Percentiles rank a stretch among this genome's conserved stretches.
These are phyloP conservation scores for Phalacrocorax aristotelis DNA, from an alignment of 2,113 vertebrate genomes.

Conservation along the genomic window DNA sequence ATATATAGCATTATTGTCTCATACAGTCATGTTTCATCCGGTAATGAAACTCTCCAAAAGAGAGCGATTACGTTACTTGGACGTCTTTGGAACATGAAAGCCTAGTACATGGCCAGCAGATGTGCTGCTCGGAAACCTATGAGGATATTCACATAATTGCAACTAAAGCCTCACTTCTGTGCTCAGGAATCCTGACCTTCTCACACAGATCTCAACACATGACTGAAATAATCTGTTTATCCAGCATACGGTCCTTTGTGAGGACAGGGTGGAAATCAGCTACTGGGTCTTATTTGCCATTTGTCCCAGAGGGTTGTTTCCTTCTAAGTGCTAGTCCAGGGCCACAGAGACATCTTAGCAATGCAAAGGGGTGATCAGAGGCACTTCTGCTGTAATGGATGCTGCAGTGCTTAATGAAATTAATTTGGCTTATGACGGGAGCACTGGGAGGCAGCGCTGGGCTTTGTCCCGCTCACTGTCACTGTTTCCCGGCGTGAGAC, in stretches of 20 bases:
- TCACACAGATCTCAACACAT: constrained; percentile 26
- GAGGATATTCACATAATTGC: constrained; percentile 12
- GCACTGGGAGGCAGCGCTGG: neutral
- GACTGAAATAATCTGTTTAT: constrained; percentile 54
- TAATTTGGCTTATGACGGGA: neutral
- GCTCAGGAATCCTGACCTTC: constrained; percentile 36
- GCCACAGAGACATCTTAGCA: constrained; percentile 28
- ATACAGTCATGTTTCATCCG: neutral
- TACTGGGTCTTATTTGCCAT: neutral
- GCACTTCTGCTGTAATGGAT: constrained; percentile 31
- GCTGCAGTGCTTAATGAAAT: constrained; percentile 7
- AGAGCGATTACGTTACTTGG: neutral
- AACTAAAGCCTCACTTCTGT: neutral
- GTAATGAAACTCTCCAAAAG: neutral
- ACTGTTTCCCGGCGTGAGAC: neutral
- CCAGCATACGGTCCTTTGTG: constrained; percentile 16
- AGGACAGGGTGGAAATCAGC: neutral
- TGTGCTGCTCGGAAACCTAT: neutral
- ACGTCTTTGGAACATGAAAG: neutral
- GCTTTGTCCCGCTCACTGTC: neutral
- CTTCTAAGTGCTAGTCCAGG: neutral
- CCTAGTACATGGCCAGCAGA: neutral
- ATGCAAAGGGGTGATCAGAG: constrained; percentile 35
- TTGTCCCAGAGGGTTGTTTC: neutral
- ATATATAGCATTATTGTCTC: neutral